Conservation (phyloP, 2,888 invertebrate species). For the Falcaria lacertinaria region DNA sequence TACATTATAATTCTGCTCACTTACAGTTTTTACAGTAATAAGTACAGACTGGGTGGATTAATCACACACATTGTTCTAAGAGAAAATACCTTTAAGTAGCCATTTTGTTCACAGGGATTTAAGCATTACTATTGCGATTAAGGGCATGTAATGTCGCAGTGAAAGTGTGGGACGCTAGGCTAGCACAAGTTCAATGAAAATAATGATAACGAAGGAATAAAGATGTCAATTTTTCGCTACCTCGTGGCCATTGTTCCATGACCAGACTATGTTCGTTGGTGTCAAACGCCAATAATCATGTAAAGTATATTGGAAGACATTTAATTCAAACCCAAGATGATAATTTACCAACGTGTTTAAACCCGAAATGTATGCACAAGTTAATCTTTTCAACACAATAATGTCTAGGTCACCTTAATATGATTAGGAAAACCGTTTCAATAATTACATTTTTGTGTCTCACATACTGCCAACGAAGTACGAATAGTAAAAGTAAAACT, state of each 20-base stretch:
- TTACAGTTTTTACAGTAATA: background rate
- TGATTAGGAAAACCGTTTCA: slow-evolving; percentile 2
- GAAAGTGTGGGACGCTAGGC: slow-evolving; percentile 20
- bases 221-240: too few relatives aligned
- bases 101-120: background rate
- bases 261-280: too few relatives aligned
- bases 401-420: slow-evolving; percentile 14
- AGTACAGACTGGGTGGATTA: background rate
- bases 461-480: too few relatives aligned
- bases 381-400: too few relatives aligned
- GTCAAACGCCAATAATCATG: too few relatives aligned
- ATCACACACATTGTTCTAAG: background rate
- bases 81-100: background rate
- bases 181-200: slow-evolving; percentile 9
- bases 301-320: too few relatives aligned
- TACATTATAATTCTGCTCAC: background rate
- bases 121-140: slow-evolving; percentile 1
- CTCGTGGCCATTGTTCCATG: too few relatives aligned
- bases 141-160: slow-evolving; percentile 14
- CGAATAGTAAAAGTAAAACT: too few relatives aligned
- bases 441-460: too few relatives aligned
- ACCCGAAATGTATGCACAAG: too few relatives aligned
- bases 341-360: too few relatives aligned
- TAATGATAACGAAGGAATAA: slow-evolving; percentile 10
- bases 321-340: too few relatives aligned